phyloP scores from a whole-genome alignment of 92 coral and sea anemone species.

The Epizoanthus stellaris region DNA sequence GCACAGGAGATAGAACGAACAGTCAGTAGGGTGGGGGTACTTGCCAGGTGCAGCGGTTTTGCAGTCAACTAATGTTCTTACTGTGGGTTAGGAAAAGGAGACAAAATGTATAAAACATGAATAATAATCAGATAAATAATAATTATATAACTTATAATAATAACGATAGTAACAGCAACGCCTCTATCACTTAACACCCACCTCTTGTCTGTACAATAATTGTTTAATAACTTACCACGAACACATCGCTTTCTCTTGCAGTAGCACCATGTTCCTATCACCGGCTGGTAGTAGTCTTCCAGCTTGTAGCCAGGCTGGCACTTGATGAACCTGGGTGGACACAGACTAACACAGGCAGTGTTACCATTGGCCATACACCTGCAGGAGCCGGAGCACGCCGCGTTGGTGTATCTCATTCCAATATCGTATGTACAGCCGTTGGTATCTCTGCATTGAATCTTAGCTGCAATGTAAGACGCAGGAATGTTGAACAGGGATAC shows the following conservation, averaged over 20 bases:
- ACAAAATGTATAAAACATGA: too few relatives aligned
- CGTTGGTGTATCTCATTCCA: not conserved
- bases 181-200: too few relatives aligned
- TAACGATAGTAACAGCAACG: too few relatives aligned
- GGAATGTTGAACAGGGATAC: not conserved
- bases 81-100: not conserved
- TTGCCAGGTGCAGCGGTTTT: not conserved
- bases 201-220: too few relatives aligned
- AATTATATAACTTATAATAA: too few relatives aligned
- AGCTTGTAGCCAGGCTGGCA: not conserved
- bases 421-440: not conserved
- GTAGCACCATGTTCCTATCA: constrained; percentile 19
- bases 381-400: not conserved
- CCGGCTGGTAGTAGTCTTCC: not conserved
- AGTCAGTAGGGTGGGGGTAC: constrained; percentile 18
- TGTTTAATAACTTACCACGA: not conserved
- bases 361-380: not conserved
- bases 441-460: not conserved
- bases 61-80: constrained; percentile 22
- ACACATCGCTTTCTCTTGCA: constrained; percentile 20
- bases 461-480: not conserved
- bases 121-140: too few relatives aligned
- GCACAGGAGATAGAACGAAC: constrained; percentile 11
- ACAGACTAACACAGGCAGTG: not conserved
- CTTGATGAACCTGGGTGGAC: not conserved